Evolutionary conservation across 2,113 vertebrate species (phyloP).

Genomic region (Panthera uncia): DNA sequence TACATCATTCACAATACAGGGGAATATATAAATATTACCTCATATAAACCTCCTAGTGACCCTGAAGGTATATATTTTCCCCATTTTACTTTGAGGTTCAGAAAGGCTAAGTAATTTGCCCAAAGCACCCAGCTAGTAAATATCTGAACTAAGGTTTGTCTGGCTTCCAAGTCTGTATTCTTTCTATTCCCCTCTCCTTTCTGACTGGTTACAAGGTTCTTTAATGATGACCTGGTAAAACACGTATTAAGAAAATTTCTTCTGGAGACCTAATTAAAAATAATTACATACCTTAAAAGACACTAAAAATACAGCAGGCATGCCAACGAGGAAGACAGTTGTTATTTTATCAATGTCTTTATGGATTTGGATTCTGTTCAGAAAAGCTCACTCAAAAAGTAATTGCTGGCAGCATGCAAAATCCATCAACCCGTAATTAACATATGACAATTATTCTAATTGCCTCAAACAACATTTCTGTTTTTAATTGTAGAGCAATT

Average conservation of each 20-base stretch:
- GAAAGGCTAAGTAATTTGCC: constrained; percentile 24
- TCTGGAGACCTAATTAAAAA: constrained; percentile 81
- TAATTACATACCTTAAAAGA: constrained; percentile 86
- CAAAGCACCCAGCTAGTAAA: neutral
- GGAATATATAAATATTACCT: neutral
- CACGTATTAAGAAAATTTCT: constrained; percentile 71
- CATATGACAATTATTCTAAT: constrained; percentile 88
- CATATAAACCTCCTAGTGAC: neutral
- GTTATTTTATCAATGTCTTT: constrained; percentile 83
- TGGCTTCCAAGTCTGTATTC: neutral
- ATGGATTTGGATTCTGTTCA: constrained; percentile 86
- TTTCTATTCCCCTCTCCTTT: neutral
- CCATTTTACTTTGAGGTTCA: constrained; percentile 5
- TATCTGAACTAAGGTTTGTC: neutral
- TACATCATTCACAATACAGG: neutral
- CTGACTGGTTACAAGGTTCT: neutral
- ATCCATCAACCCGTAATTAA: constrained; percentile 88
- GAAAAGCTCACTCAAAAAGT: constrained; percentile 83
- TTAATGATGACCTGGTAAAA: constrained; percentile 63
- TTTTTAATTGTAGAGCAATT: constrained; percentile 88
- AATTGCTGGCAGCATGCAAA: constrained; percentile 85
- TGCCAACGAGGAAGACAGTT: constrained; percentile 81
- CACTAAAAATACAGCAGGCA: constrained; percentile 74
- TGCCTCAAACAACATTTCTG: constrained; percentile 85
- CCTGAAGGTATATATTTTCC: neutral